phyloP scores from a whole-genome alignment of 1,140 invertebrate genomes.

The Ruditapes philippinarum region DNA sequence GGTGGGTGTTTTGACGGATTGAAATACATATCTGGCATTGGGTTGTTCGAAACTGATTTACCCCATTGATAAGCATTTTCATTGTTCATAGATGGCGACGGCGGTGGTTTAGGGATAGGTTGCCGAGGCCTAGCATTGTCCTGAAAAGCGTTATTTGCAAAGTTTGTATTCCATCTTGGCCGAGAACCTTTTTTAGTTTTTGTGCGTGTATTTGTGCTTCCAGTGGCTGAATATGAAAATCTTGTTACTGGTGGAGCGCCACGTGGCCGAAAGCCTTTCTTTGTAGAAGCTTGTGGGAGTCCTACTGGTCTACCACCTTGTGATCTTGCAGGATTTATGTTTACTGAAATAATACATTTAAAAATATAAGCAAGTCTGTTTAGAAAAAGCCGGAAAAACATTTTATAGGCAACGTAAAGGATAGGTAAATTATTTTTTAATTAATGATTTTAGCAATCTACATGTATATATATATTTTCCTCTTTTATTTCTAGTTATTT shows the following conservation, averaged over 20 bases:
- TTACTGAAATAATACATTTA: neutral
- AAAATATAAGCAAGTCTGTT: too few species aligned
- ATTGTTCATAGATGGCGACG: neutral
- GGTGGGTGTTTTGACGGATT: neutral
- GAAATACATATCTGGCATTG: neutral
- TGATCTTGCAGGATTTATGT: slow-evolving; percentile 13
- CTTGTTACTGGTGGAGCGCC: neutral
- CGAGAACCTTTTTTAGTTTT: neutral
- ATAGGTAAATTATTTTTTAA: too few species aligned
- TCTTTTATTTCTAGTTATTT: too few species aligned
- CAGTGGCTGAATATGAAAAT: neutral
- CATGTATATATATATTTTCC: too few species aligned
- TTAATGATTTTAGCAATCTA: too few species aligned
- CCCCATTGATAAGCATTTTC: neutral
- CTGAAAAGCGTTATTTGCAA: too few species aligned
- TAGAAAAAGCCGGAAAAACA: neutral
- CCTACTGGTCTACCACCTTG: neutral
- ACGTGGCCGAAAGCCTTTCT: neutral
- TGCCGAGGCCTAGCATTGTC: neutral
- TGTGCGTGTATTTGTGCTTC: neutral
- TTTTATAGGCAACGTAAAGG: too few species aligned
- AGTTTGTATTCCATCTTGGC: neutral
- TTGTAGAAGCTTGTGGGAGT: neutral
- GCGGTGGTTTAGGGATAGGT: neutral
- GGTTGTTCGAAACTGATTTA: neutral